Evolutionary conservation across 2,113 vertebrate species (phyloP).

Genomic region (Ursus arctos): DNA sequence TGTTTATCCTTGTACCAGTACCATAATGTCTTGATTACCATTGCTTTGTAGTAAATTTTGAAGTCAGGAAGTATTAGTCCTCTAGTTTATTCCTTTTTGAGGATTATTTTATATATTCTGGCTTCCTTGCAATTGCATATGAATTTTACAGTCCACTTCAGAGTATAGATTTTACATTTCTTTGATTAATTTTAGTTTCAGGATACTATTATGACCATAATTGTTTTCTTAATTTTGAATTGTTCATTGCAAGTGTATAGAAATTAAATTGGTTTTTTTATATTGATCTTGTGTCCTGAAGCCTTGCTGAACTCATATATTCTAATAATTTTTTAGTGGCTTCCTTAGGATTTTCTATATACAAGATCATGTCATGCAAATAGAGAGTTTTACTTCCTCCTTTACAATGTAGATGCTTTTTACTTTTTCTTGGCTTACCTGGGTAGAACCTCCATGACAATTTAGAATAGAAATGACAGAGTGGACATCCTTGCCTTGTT

Average conservation of each 20-base stretch:
- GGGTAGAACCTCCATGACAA: neutral
- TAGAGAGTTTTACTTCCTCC: neutral
- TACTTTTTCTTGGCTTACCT: neutral
- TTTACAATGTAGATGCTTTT: neutral
- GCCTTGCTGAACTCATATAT: neutral
- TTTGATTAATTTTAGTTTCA: conserved; percentile 15
- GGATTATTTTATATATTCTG: neutral
- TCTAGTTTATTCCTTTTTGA: neutral
- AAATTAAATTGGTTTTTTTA: neutral
- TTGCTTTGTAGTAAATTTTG: neutral
- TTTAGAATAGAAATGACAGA: neutral
- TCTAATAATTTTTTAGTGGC: neutral
- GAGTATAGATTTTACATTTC: neutral
- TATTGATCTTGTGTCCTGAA: neutral
- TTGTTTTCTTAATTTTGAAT: neutral
- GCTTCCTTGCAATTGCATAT: neutral
- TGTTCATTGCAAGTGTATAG: neutral
- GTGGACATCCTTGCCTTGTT: neutral
- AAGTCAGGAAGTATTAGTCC: neutral
- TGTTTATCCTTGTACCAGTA: neutral
- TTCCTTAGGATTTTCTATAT: neutral
- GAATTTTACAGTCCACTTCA: neutral
- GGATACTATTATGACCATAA: neutral
- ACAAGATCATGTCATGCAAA: neutral
- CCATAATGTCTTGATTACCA: neutral